A percentile compares a stretch with the other conserved stretches of the same genome.
Conservation (phyloP, 2,888 invertebrate genomes). For the Diplazon laetatorius region DNA sequence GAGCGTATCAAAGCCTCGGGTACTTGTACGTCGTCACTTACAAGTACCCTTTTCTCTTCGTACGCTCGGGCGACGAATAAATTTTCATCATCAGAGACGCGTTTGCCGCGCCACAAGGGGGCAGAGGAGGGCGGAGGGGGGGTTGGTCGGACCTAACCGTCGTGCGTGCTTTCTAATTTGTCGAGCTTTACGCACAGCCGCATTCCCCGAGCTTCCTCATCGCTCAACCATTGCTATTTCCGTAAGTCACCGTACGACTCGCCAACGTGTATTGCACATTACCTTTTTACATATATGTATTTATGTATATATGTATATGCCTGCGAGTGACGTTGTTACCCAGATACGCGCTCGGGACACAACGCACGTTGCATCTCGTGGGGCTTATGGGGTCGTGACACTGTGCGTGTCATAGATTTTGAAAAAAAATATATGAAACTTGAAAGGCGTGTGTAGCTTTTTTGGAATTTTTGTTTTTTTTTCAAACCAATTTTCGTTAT, state of each 20-base stretch:
- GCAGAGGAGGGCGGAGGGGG: too few species aligned
- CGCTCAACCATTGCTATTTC: conserved; percentile 61
- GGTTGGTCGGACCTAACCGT: conserved; percentile 4
- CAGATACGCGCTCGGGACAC: conserved; percentile 46
- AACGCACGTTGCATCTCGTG: too few species aligned
- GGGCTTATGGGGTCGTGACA: too few species aligned
- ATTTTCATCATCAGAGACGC: conserved; percentile 29
- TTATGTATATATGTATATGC: neutral
- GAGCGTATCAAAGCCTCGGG: conserved; percentile 59
- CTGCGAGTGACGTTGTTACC: conserved; percentile 47
- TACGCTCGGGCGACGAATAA: conserved; percentile 28
- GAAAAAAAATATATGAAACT: too few species aligned
- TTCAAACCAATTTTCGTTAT: too few species aligned
- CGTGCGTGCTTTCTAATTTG: conserved; percentile 57
- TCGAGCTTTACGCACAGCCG: conserved; percentile 61
- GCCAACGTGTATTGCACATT: conserved; percentile 22
- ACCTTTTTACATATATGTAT: too few species aligned
- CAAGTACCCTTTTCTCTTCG: conserved; percentile 23
- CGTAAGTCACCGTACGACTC: conserved; percentile 35
- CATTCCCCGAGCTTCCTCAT: conserved; percentile 63
- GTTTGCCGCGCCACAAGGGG: conserved; percentile 21
- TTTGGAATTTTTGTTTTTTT: too few species aligned
- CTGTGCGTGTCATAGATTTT: too few species aligned
- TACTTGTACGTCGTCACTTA: conserved; percentile 36
- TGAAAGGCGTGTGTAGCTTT: too few species aligned